Evolutionary conservation across 2,113 vertebrate species (phyloP).

Genomic region (Indri indri): DNA sequence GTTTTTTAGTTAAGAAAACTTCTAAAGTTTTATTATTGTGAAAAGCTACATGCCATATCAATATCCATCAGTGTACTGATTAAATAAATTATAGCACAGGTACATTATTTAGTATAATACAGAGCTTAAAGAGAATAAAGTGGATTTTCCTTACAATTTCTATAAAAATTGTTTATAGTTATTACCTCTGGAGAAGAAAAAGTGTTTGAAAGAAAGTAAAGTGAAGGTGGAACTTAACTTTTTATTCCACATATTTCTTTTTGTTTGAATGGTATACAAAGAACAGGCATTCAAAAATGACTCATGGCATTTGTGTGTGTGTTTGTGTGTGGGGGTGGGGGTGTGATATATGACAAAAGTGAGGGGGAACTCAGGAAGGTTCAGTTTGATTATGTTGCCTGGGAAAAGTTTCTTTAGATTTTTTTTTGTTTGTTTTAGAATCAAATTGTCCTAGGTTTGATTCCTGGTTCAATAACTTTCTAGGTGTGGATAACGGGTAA

Average conservation of each 20-base stretch:
- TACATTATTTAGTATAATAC: background rate
- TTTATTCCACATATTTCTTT: background rate
- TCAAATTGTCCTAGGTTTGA: background rate
- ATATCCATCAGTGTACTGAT: background rate
- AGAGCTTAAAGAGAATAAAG: background rate
- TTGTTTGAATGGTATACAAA: background rate
- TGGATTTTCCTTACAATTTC: background rate
- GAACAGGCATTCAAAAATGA: background rate
- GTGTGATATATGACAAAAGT: background rate
- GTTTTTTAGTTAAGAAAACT: background rate
- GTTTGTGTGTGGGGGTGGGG: background rate
- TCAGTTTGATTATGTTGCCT: background rate
- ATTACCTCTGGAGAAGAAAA: background rate
- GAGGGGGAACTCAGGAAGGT: background rate
- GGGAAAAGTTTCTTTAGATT: background rate
- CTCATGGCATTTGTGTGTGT: background rate
- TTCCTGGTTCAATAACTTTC: background rate
- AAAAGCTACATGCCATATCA: background rate
- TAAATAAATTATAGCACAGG: background rate
- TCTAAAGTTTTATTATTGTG: background rate
- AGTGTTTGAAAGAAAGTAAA: background rate
- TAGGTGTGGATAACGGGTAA: background rate
- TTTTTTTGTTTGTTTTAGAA: background rate
- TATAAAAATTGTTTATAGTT: background rate
- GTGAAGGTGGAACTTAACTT: background rate